Conservation (phyloP, 2,113 vertebrate genomes). For the Dromaius novaehollandiae region DNA sequence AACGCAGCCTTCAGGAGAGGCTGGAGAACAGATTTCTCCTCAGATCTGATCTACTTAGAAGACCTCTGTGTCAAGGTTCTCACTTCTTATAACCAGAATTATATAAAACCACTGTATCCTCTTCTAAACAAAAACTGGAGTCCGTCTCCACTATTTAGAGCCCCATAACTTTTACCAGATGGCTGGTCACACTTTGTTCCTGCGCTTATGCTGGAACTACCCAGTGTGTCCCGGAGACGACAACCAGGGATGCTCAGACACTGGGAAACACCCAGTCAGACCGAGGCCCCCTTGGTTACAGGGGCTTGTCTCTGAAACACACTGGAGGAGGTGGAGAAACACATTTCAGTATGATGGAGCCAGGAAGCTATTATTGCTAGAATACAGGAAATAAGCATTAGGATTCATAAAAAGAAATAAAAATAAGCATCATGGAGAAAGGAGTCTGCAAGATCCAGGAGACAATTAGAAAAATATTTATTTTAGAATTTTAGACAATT, state of each 20-base stretch:
- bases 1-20: too few relatives aligned
- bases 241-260: neutral
- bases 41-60: neutral
- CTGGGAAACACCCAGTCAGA: accelerated
- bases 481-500: too few relatives aligned
- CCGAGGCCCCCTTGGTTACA: neutral
- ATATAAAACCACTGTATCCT: neutral
- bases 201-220: too few relatives aligned
- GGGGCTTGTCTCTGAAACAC: neutral
- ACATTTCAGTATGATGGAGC: neutral
- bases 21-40: too few relatives aligned
- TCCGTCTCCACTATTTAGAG: neutral
- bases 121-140: neutral
- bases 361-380: neutral
- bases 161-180: too few relatives aligned
- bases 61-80: neutral
- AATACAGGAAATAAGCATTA: neutral
- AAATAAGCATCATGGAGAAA: neutral
- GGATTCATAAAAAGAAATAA: neutral
- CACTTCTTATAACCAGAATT: neutral
- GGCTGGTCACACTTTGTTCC: neutral
- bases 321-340: neutral
- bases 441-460: neutral
- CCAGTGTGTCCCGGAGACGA: neutral
- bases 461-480: too few relatives aligned